Percentiles rank a stretch among this genome's conserved stretches.
Evolutionary conservation across 2,113 vertebrate species (phyloP).

Genomic region (Nycticorax nycticorax): DNA sequence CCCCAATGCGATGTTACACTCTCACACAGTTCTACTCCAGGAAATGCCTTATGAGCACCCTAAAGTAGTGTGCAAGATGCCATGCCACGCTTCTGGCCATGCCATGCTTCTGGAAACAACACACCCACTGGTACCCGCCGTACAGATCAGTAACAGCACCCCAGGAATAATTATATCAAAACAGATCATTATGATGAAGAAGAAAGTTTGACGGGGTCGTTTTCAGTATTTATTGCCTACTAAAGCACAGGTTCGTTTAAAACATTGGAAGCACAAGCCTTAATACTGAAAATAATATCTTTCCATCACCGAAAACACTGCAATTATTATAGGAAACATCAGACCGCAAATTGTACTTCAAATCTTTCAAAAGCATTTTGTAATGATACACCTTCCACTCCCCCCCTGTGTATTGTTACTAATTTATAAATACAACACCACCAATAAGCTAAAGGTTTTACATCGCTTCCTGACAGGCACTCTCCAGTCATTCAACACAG

Average conservation of each 20-base stretch:
- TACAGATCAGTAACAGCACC: neutral
- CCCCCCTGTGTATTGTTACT: neutral
- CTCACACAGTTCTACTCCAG: neutral
- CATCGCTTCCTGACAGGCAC: neutral
- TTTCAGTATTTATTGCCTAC: constrained; percentile 12
- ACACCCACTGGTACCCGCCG: neutral
- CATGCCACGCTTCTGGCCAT: neutral
- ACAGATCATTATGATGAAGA: neutral
- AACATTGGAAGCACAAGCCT: neutral
- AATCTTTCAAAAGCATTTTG: neutral
- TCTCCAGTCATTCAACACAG: neutral
- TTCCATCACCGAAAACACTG: neutral
- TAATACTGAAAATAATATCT: neutral
- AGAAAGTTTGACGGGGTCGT: neutral
- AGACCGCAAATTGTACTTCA: neutral
- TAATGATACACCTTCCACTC: neutral
- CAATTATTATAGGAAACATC: neutral
- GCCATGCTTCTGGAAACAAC: constrained; percentile 1
- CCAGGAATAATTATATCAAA: neutral
- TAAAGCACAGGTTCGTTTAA: constrained; percentile 2
- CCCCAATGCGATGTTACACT: neutral
- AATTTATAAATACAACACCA: neutral
- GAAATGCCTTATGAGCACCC: constrained; percentile 3
- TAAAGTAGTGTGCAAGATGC: neutral
- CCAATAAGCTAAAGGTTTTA: neutral